Evolutionary conservation across 2,888 invertebrate species (phyloP).

Genomic region (Leptarthrus brevirostris): DNA sequence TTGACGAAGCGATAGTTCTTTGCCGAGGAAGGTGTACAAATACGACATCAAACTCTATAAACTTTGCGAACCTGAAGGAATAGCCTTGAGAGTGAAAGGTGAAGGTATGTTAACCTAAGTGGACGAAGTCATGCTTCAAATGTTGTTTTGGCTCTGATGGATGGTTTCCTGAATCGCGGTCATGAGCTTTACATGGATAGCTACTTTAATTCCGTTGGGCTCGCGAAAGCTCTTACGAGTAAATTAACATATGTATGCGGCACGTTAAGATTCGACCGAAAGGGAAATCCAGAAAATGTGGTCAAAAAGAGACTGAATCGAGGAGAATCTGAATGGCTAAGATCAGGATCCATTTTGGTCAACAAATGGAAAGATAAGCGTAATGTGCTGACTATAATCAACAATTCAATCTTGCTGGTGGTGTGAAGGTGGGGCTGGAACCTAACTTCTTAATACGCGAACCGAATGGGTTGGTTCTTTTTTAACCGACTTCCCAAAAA

Average conservation of each 20-base stretch:
- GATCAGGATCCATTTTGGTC: conserved; percentile 5
- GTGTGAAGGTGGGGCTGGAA: no score
- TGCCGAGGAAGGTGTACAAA: no score
- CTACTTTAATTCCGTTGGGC: conserved; percentile 21
- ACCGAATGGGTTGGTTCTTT: no score
- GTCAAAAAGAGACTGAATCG: background rate
- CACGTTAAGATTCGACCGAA: conserved; percentile 8
- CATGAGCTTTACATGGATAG: no score
- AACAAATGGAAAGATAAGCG: conserved; percentile 23
- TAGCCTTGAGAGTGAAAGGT: background rate
- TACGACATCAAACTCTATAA: background rate
- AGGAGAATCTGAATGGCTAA: background rate
- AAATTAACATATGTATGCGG: background rate
- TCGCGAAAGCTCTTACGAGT: conserved; percentile 1
- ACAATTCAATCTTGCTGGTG: no score
- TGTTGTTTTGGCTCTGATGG: background rate
- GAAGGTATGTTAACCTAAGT: background rate
- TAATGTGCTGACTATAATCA: conserved; percentile 25
- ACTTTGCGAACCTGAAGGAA: background rate
- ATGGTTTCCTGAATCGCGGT: background rate
- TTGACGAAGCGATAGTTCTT: conserved; percentile 12
- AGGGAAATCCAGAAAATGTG: background rate
- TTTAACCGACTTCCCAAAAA: no score
- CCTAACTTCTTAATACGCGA: no score
- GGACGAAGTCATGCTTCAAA: conserved; percentile 20